Evolutionary conservation across 2,888 invertebrate species (phyloP), one percentile per base, ranked within the genome.

Genomic region (Apodemia duryi): DNA sequence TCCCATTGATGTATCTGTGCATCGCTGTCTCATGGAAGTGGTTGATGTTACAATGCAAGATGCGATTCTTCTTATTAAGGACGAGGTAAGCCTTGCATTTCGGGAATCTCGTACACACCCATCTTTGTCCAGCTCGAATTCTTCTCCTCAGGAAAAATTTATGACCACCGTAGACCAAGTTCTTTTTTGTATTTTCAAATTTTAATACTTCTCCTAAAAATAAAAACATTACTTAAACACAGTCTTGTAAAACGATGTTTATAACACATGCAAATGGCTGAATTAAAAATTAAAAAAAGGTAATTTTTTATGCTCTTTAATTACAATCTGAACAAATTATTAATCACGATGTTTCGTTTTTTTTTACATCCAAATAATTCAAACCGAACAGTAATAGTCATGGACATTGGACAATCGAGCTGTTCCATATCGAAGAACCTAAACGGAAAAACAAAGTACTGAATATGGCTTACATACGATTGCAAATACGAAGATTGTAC

Each of bases 71-170:
- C 7, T 69, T 51, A 32, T 63, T 65, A n/a, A 67, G 51, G 6
- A 46, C 38, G 1, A 85, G 61, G 41, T 64, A 66, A 0, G 75
- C 71, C 64, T 71, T 76, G 68, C 78, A 78, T 6, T 77, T 74
- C 0, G 85, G 84, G 66, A 81, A 85, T 11, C 69, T 75, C 2
- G 83, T 85, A 67, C 86, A 86, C 0, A 81, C 82, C 84, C 84
- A 86, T 66, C 83, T 84, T 29, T 77, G 71, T 1, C 84, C 84
- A 63, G 63, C 0, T 10, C 54, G 28, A 7, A 54, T 54, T 29
- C 54, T 61, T 61, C 75, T 71, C 32, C 71, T 70, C 9, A 64
- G 69, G 65, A 73, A 76, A 65, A 72, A 79, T 1, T 76, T 78
- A 62, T 68, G 74, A 2, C 77, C 76, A 2, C 73, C 65, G 63